Evolutionary conservation across 1,140 invertebrate species (phyloP), one percentile per base, ranked within the genome.

Genomic region (Camponotus pennsylvanicus): DNA sequence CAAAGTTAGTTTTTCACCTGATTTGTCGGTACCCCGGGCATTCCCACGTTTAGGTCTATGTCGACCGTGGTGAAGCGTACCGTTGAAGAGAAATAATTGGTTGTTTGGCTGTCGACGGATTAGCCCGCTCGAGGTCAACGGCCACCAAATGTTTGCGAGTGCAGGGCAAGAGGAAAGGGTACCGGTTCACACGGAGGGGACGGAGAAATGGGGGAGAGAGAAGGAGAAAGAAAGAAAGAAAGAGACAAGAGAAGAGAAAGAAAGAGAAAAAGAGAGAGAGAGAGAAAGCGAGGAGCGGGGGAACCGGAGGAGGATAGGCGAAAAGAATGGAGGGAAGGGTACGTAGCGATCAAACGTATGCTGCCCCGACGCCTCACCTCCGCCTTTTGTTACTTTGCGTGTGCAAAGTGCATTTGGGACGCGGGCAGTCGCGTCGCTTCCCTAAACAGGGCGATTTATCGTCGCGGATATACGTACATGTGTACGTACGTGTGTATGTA

Each of bases 61-160:
- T 89, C 70, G 76, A 59, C 84, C 55, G 57, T 69, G 79, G 70
- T 83, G 80, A 73, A 66, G 75, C 88, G 75, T 89, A 89, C 84
- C 77, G 85, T 89, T 89, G 90, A 91, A 91, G 91, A 93, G 92
- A 93, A 90, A 93, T 92, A 91, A 93, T 92, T 92, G 93, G 92
- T 94, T 94, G 93, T 94, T 94, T 92, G 88, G 92, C 91, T 90
- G 92, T 92, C 92, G 93, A 93, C 92, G 93, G 92, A 93, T 94
- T 94, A 92, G 93, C 91, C 91, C 90, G 92, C 84, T 89, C 86
- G 91, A 92, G 94, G 93, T 94, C 94, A 94, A 94, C 89, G 94
- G 91, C 94, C 94, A 92, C 92, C 92, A 91, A 94, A 94, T 94
- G 93, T 94, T 94, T 92, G 92, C 92, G 91, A 93, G 92, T 92